Base-by-base conservation (phyloP, 2,888 invertebrate genomes). In the Ptychoptera albimana region DNA sequence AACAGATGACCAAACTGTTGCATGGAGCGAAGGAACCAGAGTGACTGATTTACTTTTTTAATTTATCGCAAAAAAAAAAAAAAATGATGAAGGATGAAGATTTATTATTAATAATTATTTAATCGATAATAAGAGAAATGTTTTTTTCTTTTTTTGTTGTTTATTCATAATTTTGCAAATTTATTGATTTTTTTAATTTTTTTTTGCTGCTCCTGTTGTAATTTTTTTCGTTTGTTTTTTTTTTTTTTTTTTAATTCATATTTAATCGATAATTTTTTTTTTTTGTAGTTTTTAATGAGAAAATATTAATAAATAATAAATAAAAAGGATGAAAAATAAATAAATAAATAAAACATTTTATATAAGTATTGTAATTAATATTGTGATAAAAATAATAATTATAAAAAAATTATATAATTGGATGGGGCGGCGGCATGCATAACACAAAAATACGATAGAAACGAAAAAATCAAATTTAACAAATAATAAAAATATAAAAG, bases 41-140 rank as follows among this genome's bases (percentile, higher is more conserved):
- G 63, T 63, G 52, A 62, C 65, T 7, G 65, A 65, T 54, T 55
- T 65, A 52, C 53, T 65, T 48, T 65, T 65, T 54, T 65, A 54
- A 55, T 36, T 40, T 40, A 45, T 34, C 14, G 12, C 31, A 15
- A 31, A 23, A 23, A 3, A 7, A 23, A 5, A 23, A 23, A 23
- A 23, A 23, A 23, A 23, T 5, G 7, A 7, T 7, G 23, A 23
- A 23, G 23, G 3, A 9, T 7, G 3, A 7, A 32, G 9, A 7
- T 32, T 32, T 32, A 3, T 32, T 32, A 3, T 32, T n/a, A 11
- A 11, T 9, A 32, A 11, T 32, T 32, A 32, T n/a, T n/a, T n/a
- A 32, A 32, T 32, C 9, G 9, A 32, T 32, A 11, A 11, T 32
- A 32, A 32, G 9, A 32, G 9, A 7, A 9, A 32, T 32, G 9